phyloP scores from a whole-genome alignment of 1,140 invertebrate genomes.

The Triops cancriformis region DNA sequence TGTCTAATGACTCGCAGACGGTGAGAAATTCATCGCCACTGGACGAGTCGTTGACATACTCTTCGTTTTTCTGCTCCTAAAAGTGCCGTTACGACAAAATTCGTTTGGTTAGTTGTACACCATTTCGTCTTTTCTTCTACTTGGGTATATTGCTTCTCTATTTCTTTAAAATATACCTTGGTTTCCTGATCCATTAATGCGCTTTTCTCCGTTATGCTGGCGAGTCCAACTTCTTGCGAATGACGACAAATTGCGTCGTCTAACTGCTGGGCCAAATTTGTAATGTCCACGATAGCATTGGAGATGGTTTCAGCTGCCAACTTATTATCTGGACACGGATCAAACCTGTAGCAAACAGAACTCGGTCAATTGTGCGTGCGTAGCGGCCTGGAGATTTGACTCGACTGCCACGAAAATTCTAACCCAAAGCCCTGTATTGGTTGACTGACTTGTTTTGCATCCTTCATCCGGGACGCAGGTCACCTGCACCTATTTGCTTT shows the following conservation, averaged over 20 bases:
- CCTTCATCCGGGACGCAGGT: background rate
- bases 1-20: constrained; percentile 6
- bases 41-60: background rate
- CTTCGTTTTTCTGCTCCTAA: constrained; percentile 2
- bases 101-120: background rate
- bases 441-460: constrained; percentile 16
- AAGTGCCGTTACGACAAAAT: background rate
- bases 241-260: constrained; percentile 42
- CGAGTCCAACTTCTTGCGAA: background rate
- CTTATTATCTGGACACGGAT: constrained; percentile 27
- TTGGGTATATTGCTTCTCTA: no score
- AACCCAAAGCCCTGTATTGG: background rate
- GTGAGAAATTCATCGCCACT: constrained; percentile 19
- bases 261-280: constrained; percentile 54
- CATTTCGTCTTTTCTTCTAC: no score
- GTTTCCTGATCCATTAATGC: background rate
- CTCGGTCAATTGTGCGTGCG: background rate
- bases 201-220: background rate
- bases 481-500: constrained; percentile 1
- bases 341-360: constrained; percentile 15
- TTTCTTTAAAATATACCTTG: background rate
- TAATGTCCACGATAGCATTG: constrained; percentile 53
- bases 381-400: background rate
- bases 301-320: constrained; percentile 55
- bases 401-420: background rate